phyloP scores from a whole-genome alignment of 2,113 vertebrate genomes.

The Recurvirostra avosetta region DNA sequence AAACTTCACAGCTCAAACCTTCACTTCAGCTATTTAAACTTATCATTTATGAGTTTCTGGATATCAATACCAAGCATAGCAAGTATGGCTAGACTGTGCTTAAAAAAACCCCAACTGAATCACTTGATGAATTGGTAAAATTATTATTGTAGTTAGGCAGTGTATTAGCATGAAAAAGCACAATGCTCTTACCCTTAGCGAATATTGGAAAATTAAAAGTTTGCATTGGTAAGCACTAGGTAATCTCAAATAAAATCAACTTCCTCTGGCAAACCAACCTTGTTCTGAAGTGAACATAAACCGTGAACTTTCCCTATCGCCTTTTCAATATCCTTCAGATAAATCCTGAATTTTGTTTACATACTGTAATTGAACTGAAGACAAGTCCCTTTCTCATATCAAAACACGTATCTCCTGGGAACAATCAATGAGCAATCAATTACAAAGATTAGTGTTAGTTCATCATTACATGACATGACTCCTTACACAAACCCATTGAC shows the following conservation, averaged over 20 bases:
- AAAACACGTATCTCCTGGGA: background rate
- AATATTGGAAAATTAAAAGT: background rate
- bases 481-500: background rate
- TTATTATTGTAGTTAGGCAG: background rate
- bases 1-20: background rate
- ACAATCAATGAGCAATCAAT: background rate
- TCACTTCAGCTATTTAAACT: background rate
- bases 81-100: background rate
- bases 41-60: background rate
- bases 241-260: background rate
- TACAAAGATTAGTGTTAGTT: background rate
- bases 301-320: background rate
- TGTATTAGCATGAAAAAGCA: background rate
- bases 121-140: background rate
- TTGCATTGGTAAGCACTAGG: background rate
- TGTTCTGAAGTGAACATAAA: background rate
- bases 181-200: background rate
- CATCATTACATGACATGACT: background rate
- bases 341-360: conserved; percentile 5
- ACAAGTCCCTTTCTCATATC: background rate
- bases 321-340: background rate
- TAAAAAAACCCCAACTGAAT: background rate
- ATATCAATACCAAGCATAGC: background rate
- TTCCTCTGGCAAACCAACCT: background rate
- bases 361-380: background rate